Evolutionary conservation across 1,140 invertebrate genomes (phyloP).

Genomic region (Zaprionus africanus): DNA sequence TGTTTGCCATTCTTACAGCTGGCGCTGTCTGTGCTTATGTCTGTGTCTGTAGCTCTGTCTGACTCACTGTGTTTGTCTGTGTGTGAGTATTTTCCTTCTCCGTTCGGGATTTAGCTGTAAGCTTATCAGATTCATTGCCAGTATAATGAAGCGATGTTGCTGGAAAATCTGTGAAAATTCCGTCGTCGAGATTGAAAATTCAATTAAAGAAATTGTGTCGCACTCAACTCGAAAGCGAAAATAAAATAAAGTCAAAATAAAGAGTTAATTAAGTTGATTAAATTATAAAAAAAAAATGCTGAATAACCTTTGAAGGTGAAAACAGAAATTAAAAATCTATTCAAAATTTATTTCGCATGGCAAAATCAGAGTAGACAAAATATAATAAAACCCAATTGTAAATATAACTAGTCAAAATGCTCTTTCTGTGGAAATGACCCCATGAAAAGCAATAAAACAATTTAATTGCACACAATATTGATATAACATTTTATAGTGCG

Average conservation of each 20-base stretch:
- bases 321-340: neutral
- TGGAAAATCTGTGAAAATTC: slow-evolving; percentile 25
- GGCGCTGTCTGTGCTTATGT: slow-evolving; percentile 25
- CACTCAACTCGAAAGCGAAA: neutral
- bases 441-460: neutral
- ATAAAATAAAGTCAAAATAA: neutral
- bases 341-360: too few relatives aligned
- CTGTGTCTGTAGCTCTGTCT: neutral
- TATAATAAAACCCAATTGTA: neutral
- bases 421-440: neutral
- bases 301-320: neutral
- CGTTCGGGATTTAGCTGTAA: slow-evolving; percentile 74
- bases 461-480: neutral
- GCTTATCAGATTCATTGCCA: slow-evolving; percentile 77
- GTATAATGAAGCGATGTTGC: slow-evolving; percentile 63
- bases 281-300: neutral
- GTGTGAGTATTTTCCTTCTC: slow-evolving; percentile 52
- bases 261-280: slow-evolving; percentile 4
- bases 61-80: slow-evolving; percentile 1
- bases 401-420: neutral
- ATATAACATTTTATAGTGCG: neutral
- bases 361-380: neutral
- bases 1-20: slow-evolving; percentile 53
- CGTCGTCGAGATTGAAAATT: slow-evolving; percentile 54
- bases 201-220: slow-evolving; percentile 53